These are phyloP conservation scores for Morelia viridis DNA, from an alignment of 2,797 vertebrate genomes.

Conservation along the genomic window DNA sequence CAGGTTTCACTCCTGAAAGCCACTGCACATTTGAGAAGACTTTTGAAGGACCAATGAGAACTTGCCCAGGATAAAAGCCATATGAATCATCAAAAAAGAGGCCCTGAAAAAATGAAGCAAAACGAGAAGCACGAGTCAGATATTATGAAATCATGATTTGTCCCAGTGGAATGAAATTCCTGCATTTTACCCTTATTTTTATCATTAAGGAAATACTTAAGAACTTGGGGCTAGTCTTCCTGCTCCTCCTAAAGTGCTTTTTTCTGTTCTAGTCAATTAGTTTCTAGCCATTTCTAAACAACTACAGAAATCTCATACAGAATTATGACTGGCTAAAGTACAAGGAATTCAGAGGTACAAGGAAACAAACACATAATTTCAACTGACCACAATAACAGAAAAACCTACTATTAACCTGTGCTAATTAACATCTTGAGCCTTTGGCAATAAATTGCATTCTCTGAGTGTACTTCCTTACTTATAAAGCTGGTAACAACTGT, in stretches of 20 bases:
- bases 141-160: neutral
- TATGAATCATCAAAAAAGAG: slow-evolving; percentile 97
- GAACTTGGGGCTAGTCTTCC: slow-evolving; percentile 18
- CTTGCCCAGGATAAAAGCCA: slow-evolving; percentile 97
- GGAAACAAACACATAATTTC: slow-evolving; percentile 5
- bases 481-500: slow-evolving; percentile 11
- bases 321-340: slow-evolving; percentile 3
- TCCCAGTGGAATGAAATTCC: neutral
- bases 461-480: slow-evolving; percentile 2
- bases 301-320: neutral
- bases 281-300: slow-evolving; percentile 53
- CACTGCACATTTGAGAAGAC: slow-evolving; percentile 97
- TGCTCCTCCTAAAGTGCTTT: slow-evolving; percentile 10
- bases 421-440: slow-evolving; percentile 1
- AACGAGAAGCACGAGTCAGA: slow-evolving; percentile 4
- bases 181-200: neutral
- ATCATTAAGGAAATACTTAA: slow-evolving; percentile 12
- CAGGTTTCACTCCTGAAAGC: slow-evolving; percentile 95
- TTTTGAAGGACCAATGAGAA: slow-evolving; percentile 94
- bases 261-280: slow-evolving; percentile 35
- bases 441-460: slow-evolving; percentile 4
- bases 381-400: neutral
- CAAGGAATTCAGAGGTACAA: slow-evolving; percentile 20
- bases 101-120: slow-evolving; percentile 76
- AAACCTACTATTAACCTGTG: neutral